A percentile compares a stretch with the other conserved stretches of the same genome.
phyloP scores from a whole-genome alignment of 2,888 invertebrate species.

The Patella ulyssiponensis region DNA sequence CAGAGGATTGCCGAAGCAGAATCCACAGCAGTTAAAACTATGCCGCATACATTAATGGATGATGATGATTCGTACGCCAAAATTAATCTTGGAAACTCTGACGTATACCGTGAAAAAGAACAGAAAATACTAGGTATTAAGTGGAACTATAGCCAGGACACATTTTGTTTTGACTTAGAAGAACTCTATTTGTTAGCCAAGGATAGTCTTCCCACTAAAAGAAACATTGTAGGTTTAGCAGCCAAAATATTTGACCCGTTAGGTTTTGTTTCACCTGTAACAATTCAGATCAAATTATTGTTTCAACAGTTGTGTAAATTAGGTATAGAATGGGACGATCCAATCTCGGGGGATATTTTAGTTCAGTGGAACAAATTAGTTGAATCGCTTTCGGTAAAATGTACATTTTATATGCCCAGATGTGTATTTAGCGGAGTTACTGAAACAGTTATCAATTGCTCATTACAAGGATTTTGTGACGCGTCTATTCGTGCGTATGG shows the following conservation, averaged over 20 bases:
- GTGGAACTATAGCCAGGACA: background rate
- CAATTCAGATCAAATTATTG: background rate
- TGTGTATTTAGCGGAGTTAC: background rate
- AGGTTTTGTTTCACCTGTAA: background rate
- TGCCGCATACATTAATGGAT: background rate
- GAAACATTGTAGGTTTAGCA: background rate
- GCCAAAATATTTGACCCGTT: background rate
- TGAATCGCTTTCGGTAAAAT: background rate
- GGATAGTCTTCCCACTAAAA: background rate
- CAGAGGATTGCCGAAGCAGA: background rate
- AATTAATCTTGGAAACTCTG: background rate
- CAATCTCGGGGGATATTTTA: background rate
- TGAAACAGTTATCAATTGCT: background rate
- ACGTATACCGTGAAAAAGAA: background rate
- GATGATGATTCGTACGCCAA: background rate
- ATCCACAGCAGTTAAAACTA: background rate
- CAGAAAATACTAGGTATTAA: background rate
- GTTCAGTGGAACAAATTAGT: background rate
- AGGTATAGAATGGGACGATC: constrained; percentile 4
- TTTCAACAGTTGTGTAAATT: background rate
- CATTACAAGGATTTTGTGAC: background rate
- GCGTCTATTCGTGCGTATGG: background rate
- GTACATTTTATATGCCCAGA: background rate
- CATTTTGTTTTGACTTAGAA: background rate
- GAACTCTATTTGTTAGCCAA: background rate